Base-by-base conservation (phyloP, 2,113 vertebrate genomes). In the Sciurus niger region DNA sequence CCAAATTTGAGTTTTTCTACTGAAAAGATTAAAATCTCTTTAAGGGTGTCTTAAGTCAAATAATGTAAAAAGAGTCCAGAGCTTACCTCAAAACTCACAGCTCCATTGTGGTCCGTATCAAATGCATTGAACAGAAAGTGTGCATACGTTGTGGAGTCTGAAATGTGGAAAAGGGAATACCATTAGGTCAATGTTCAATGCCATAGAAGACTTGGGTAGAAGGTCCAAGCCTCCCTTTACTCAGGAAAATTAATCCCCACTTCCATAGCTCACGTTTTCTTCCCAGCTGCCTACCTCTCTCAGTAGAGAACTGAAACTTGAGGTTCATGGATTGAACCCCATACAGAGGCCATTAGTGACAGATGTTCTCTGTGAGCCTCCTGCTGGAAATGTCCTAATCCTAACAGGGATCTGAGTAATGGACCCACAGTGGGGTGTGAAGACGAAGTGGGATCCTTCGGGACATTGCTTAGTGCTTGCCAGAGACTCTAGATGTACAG, bases 71-170 rank as follows among this genome's bases (percentile, higher is more conserved):
- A n/a, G 11, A 32, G 30, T 4, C 3, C 30, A 60, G 16, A 11
- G 74, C 99, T 99, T 98, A 99, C 99, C 99, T 99, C 99, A 97
- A 99, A 99, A 98, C 99, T 99, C 98, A 99, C 99, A 98, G 99
- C 99, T 98, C 99, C 99, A 43, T 99, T 99, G 98, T 99, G 99
- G 98, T 99, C 99, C 10, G 99, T 99, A 98, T 99, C 99, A 58
- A 99, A 99, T 14, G 99, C 99, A 73, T 99, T 99, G 98, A 99
- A 99, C 95, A 99, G 99, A 98, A 99, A 99, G 96, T 99, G 99
- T 94, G 99, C 99, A 14, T 99, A 99, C 22, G 99, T 99, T 28
- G 99, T 99, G 18, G 99, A 99, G 98, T 99, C 99, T 99, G 97
- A 55, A 98, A 99, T 95, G n/a, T 95, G 84, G 97, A 98, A 89